Percentiles rank a stretch among this genome's conserved stretches.
phyloP scores from a whole-genome alignment of 2,113 vertebrate species.

The Aegithalos caudatus region DNA sequence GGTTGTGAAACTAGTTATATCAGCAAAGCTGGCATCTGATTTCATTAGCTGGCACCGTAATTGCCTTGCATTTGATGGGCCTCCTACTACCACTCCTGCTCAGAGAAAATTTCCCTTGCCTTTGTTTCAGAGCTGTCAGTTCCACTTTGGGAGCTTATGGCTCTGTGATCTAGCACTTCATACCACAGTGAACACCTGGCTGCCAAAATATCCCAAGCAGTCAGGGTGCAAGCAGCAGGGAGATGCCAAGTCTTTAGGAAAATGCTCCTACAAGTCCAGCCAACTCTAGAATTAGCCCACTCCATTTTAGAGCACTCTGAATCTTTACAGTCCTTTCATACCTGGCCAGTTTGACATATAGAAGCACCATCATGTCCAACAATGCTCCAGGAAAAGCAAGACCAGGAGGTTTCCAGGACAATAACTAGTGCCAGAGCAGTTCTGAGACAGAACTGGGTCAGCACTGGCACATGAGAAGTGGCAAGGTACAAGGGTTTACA shows the following conservation, averaged over 20 bases:
- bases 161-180: background rate
- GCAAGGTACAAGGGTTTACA: background rate
- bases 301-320: background rate
- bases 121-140: constrained; percentile 4
- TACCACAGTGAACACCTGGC: background rate
- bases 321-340: background rate
- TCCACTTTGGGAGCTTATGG: background rate
- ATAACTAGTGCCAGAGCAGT: background rate
- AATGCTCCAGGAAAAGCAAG: background rate
- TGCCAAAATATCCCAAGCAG: background rate
- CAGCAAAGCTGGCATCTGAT: constrained; percentile 56
- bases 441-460: background rate
- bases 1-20: constrained; percentile 60
- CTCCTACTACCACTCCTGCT: background rate
- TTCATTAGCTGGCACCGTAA: constrained; percentile 56
- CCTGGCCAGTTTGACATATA: background rate
- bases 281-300: background rate
- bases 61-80: constrained; percentile 10
- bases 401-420: background rate
- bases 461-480: background rate
- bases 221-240: background rate
- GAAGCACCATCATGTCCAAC: background rate
- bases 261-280: background rate
- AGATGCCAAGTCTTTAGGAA: background rate
- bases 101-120: background rate